Evolutionary conservation across 2,888 invertebrate species (phyloP), one percentile per base, ranked within the genome.

Genomic region (Amblyteles armatorius): DNA sequence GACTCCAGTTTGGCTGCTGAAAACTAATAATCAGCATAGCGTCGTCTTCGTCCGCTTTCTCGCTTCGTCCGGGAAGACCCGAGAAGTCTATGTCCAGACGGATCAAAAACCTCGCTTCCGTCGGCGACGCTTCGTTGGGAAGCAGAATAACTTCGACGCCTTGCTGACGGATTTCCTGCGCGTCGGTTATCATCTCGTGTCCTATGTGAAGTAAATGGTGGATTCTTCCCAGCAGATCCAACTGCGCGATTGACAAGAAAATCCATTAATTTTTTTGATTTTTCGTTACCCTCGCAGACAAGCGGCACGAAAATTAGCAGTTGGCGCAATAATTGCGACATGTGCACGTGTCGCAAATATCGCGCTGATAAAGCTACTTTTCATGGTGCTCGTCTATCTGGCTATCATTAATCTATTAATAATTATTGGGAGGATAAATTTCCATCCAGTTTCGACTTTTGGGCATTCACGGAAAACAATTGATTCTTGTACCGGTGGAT

Each of bases 81-180:
- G 95, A 95, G 87, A 95, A 95, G 90, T 97, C 96, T 44, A 97
- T 94, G 88, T 95, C 95, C 2, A 97, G 94, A 89, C 94, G 95
- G 83, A 97, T 96, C 44, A 96, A 91, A 91, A 97, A 96, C 91
- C 95, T 95, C 0, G 96, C 95, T 81, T 93, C 92, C 1, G 65
- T 73, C 22, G 91, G 88, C 29, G 88, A 87, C 40, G 94, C 93
- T 87, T 95, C 95, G 84, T 94, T 94, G 29, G 91, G 91, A n/a
- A 95, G 95, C 4, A 96, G 95, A 92, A 95, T 95, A 40, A 97
- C 95, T 94, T 97, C 97, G 73, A 97, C 94, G 91, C 97, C 95
- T 82, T 95, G 94, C 84, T 95, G 94, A 67, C 94, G 93, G 68
- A 95, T 94, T 55, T 95, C 92, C 22, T 95, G 94, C 88, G 95